Evolutionary conservation across 1,140 invertebrate genomes (phyloP).

Genomic region (Dysdera silvatica): DNA sequence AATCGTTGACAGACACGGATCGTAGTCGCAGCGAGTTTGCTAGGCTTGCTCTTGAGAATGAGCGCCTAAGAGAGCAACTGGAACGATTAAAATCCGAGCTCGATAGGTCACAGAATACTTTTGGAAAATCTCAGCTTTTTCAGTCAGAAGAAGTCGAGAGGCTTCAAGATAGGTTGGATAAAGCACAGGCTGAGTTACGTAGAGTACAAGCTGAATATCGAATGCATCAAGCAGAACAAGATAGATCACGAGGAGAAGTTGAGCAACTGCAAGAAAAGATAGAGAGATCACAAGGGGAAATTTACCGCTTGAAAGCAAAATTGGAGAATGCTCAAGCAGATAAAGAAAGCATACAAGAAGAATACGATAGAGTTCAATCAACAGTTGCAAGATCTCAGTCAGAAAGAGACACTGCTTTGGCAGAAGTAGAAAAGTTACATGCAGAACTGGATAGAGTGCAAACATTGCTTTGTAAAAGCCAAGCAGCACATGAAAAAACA

Average conservation of each 20-base stretch:
- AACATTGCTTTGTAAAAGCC: slow-evolving; percentile 76
- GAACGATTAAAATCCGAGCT: slow-evolving; percentile 30
- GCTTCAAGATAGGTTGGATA: slow-evolving; percentile 74
- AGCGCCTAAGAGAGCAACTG: slow-evolving; percentile 50
- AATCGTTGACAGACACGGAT: slow-evolving; percentile 33
- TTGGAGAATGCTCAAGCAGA: slow-evolving; percentile 89
- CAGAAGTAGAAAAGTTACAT: slow-evolving; percentile 77
- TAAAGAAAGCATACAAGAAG: slow-evolving; percentile 81
- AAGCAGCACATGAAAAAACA: slow-evolving; percentile 80
- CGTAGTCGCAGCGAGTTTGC: slow-evolving; percentile 41
- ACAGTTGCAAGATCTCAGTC: slow-evolving; percentile 60
- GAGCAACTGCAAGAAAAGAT: slow-evolving; percentile 80
- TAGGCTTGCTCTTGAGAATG: slow-evolving; percentile 81
- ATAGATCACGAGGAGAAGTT: slow-evolving; percentile 70
- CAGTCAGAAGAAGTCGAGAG: slow-evolving; percentile 31
- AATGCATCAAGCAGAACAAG: slow-evolving; percentile 68
- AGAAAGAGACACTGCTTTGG: slow-evolving; percentile 74
- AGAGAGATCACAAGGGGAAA: slow-evolving; percentile 87
- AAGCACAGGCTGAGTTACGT: slow-evolving; percentile 69
- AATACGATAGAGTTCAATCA: slow-evolving; percentile 54
- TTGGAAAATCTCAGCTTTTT: slow-evolving; percentile 2
- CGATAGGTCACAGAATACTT: slow-evolving; percentile 13
- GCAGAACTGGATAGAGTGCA: slow-evolving; percentile 83
- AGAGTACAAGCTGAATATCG: slow-evolving; percentile 66
- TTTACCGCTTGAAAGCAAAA: slow-evolving; percentile 83